Conservation (phyloP, 2,797 vertebrate genomes). For the Acanthopagrus latus region DNA sequence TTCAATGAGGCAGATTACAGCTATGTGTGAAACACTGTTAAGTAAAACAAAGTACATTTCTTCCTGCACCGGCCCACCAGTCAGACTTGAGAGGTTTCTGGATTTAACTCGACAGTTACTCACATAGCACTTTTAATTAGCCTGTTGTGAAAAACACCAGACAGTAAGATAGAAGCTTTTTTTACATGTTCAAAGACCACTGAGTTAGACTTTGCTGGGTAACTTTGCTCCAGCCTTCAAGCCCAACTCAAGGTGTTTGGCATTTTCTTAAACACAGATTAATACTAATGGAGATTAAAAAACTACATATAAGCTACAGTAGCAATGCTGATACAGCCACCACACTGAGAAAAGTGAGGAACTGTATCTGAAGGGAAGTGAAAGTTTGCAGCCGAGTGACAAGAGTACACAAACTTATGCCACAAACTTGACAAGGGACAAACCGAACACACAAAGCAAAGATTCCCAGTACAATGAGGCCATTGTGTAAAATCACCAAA, state of each 20-base stretch:
- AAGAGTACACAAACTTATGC: background rate
- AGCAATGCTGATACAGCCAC: background rate
- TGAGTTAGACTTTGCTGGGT: background rate
- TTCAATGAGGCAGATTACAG: background rate
- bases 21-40: background rate
- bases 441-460: constrained; percentile 5
- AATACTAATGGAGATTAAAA: constrained; percentile 6
- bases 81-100: background rate
- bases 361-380: fast-evolving
- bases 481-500: constrained; percentile 23
- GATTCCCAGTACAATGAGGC: constrained; percentile 16
- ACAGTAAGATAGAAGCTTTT: background rate
- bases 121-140: background rate
- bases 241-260: background rate
- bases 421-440: constrained; percentile 35
- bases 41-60: background rate
- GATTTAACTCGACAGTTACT: background rate
- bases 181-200: background rate
- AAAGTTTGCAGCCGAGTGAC: constrained; percentile 10
- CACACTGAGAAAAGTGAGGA: background rate
- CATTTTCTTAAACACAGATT: background rate
- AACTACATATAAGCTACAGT: background rate
- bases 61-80: background rate
- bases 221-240: background rate
- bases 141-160: background rate